A percentile compares a stretch with the other conserved stretches of the same genome.
These are phyloP conservation scores for Drosophila suboccidentalis DNA, from an alignment of 2,888 invertebrate genomes.

Conservation along the genomic window DNA sequence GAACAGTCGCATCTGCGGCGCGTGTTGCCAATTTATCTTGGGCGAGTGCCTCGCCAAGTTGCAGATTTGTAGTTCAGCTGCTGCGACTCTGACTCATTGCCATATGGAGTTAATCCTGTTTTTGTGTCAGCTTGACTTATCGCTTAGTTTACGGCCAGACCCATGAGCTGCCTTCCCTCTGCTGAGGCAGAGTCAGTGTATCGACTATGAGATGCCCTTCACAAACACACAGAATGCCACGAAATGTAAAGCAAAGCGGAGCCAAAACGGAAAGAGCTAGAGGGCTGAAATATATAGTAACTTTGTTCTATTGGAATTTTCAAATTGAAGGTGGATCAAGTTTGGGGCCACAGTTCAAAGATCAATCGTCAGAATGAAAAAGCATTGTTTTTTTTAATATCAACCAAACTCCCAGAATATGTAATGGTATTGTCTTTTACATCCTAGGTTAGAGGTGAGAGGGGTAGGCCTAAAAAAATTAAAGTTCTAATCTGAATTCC, in stretches of 20 bases:
- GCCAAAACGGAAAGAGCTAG: not conserved
- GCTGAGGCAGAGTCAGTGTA: not conserved
- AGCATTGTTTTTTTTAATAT: too few species aligned
- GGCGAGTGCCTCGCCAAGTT: constrained; percentile 53
- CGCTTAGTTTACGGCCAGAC: constrained; percentile 9
- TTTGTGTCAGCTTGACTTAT: constrained; percentile 51
- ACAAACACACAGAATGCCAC: not conserved
- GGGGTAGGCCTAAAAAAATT: too few species aligned
- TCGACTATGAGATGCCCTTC: not conserved
- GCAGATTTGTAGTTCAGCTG: constrained; percentile 59
- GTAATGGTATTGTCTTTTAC: not conserved
- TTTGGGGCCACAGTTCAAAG: not conserved
- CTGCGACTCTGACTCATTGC: constrained; percentile 63
- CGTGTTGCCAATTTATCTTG: constrained; percentile 78
- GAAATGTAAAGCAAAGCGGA: too few species aligned
- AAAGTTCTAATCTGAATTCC: too few species aligned
- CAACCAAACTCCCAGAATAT: too few species aligned
- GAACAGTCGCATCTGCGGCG: constrained; percentile 59
- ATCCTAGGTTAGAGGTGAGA: too few species aligned
- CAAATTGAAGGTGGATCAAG: not conserved
- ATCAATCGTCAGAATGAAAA: too few species aligned
- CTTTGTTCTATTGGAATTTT: not conserved
- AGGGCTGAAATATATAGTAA: not conserved
- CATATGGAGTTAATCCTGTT: constrained; percentile 65
- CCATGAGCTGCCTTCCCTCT: constrained; percentile 18